Base-by-base conservation (phyloP, 1,140 invertebrate genomes). In the Philaenus spumarius region DNA sequence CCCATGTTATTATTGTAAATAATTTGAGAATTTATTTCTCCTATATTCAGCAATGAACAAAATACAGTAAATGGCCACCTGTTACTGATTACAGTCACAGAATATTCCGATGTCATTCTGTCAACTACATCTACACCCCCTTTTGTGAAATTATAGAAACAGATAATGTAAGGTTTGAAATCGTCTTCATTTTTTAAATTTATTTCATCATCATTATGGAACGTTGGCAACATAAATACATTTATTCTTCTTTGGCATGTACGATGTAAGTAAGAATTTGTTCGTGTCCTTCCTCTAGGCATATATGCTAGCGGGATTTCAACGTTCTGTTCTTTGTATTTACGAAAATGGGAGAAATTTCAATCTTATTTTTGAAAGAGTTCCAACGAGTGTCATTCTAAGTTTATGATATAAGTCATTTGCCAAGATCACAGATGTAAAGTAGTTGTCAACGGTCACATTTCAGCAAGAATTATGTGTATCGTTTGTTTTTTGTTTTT, bases 361-460 rank as follows among this genome's bases (percentile, higher is more conserved):
- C 23, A n/a, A 17, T 4, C 26, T 52, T 52, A 20, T 52, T 52
- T 35, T 60, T 58, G 17, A 62, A 4, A 70, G 7, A 7, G 68
- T 72, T 15, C 68, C 69, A 6, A 71, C 66, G 9, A 68, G 60
- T 19, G 64, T 71, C 17, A 68, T 47, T 19, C 66, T 66, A 37
- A 69, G 66, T 6, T 67, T 34, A 1, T 55, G 30, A 14, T 68
- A 58, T 51, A 69, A 43, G 22, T 57, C 22, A 56, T 61, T 59
- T 11, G 66, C 61, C 20, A 71, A 30, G 17, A 63, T 62, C 14
- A 72, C 51, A 1, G 64, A 66, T 1, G 69, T 71, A 62, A 68
- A 72, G 64, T 67, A 74, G 43, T 73, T 72, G 54, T 73, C 69
- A 46, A 64, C 68, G 2, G 69, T 75, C 1, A 74, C 55, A 35